A percentile compares a stretch with the other conserved stretches of the same genome.
Evolutionary conservation across 2,113 vertebrate genomes (phyloP).

Genomic region (Dinomys branickii): DNA sequence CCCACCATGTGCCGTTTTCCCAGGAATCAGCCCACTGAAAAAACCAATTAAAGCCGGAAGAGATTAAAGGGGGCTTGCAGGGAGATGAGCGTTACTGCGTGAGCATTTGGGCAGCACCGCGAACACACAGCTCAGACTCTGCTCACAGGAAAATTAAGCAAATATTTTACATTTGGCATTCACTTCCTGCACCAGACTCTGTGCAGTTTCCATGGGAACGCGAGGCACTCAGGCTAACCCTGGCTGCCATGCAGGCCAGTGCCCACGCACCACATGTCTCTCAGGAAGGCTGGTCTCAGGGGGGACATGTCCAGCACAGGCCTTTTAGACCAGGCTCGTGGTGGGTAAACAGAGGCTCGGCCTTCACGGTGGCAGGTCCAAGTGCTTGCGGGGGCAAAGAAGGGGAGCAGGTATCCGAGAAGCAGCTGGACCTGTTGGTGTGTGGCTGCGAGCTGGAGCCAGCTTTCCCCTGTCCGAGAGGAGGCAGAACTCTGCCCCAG

Average conservation of each 20-base stretch:
- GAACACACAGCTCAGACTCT: conserved; percentile 47
- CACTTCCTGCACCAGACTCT: neutral
- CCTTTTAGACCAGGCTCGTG: neutral
- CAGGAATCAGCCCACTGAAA: neutral
- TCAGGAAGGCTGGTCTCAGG: neutral
- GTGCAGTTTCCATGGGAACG: conserved; percentile 61
- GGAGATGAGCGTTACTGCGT: neutral
- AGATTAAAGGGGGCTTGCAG: neutral
- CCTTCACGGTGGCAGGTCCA: neutral
- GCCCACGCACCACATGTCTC: neutral
- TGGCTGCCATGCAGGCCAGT: neutral
- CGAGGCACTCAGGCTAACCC: neutral
- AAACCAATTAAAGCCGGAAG: conserved; percentile 51
- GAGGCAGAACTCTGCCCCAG: neutral
- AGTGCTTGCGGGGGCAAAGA: neutral
- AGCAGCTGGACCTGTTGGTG: neutral
- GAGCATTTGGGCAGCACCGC: neutral
- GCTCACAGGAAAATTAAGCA: conserved; percentile 73
- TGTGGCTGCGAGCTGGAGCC: neutral
- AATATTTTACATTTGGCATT: conserved; percentile 58
- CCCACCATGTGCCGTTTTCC: neutral
- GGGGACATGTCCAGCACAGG: neutral
- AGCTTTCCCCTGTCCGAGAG: neutral
- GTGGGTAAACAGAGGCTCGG: neutral
- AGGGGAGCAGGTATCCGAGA: neutral